A percentile compares a stretch with the other conserved stretches of the same genome.
These are phyloP conservation scores for Myotis myotis DNA, from an alignment of 2,797 vertebrate species.

Conservation along the genomic window DNA sequence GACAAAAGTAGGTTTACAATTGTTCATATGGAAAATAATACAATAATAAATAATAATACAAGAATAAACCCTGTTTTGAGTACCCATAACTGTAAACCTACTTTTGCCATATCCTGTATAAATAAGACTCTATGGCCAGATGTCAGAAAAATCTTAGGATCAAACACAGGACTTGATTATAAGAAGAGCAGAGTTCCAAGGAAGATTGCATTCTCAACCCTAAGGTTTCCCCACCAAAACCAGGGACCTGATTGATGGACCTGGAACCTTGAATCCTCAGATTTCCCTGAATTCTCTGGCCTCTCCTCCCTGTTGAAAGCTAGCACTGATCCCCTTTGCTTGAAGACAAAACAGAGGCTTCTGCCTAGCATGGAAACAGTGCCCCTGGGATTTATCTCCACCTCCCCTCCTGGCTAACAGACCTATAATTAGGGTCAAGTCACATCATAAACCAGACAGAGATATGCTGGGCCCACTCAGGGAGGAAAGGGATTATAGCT, in stretches of 20 bases:
- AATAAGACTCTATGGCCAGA: background rate
- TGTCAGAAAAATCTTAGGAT: background rate
- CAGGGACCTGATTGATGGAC: background rate
- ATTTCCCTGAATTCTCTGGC: background rate
- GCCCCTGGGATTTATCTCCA: background rate
- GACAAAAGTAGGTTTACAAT: background rate
- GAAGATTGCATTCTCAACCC: constrained; percentile 4
- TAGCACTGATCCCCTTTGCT: background rate
- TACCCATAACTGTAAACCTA: background rate
- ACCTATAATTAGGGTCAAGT: background rate
- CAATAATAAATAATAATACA: background rate
- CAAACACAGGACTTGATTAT: background rate
- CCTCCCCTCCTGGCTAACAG: background rate
- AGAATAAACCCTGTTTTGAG: background rate
- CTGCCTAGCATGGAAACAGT: background rate
- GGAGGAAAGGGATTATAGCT: background rate
- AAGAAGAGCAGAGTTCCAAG: background rate
- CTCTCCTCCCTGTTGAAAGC: background rate
- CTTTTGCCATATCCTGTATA: background rate
- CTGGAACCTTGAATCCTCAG: background rate
- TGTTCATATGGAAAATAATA: background rate
- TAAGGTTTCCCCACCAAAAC: background rate
- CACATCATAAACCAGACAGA: background rate
- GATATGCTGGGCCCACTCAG: background rate
- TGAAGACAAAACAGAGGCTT: background rate